Evolutionary conservation across 35 echinoderm and acorn worm species (phyloP), one percentile per base, ranked within the genome.

Genomic region (Lytechinus variegatus): DNA sequence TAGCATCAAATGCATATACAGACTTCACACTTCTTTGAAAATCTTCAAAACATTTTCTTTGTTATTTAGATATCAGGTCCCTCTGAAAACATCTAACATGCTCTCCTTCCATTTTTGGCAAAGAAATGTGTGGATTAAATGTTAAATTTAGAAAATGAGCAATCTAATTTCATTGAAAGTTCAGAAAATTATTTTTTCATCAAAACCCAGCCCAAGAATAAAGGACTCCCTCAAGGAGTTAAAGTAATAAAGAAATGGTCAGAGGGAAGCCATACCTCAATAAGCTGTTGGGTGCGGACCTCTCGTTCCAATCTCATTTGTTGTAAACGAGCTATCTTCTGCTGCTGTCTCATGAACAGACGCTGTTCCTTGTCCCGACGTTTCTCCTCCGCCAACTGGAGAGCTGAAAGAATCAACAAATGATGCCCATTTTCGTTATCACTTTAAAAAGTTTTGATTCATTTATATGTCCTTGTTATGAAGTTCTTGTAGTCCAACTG

Each of bases 301-400:
- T 99, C 98, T 54, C 97, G 86, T 54, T 99, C 98, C 86, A 99
- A 86, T 28, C 98, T 87, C 87, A 99, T 57, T 87, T 99, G 98
- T 95, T 99, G 96, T 89, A 99, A 54, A 12, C 98, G 61, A n/a
- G 95, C 94, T 6, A 94, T 92, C 94, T 97, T 97, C 95, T 99
- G 95, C 58, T 99, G 98, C 66, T 99, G 95, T 61, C 95, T 94
- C 53, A 98, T 86, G 21, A 98, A 95, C 9, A 95, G 96, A 16
- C 97, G 95, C 14, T 96, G 96, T 44, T 99, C 98, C 92, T 99
- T 99, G 56, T 97, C 97, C 19, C 98, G 97, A 21, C 96, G 92
- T 86, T 97, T 99, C 19, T 96, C 98, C 86, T 99, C 98, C 8
- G 98, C 98, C 95, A 97, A 94, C 55, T 97, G 96, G 28, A 99